phyloP scores from a whole-genome alignment of 2,888 invertebrate genomes.

The Limnephilus rhombicus region DNA sequence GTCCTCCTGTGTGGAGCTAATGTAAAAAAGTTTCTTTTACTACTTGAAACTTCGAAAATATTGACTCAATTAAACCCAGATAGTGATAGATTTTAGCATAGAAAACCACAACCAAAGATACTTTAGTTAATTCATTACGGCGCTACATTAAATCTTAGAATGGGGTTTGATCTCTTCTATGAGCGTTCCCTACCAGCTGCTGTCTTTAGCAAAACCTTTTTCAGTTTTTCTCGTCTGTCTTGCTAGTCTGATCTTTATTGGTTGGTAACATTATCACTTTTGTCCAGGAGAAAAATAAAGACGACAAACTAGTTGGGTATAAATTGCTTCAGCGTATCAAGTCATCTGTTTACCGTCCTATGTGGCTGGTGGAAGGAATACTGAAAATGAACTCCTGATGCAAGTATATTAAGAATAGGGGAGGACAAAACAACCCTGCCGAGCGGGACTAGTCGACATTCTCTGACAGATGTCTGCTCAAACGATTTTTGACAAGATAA shows the following conservation, averaged over 20 bases:
- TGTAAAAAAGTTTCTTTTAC: too few relatives aligned
- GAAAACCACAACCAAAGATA: too few relatives aligned
- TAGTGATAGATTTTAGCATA: too few relatives aligned
- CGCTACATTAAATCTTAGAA: neutral
- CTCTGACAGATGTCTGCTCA: neutral
- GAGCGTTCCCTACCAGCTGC: neutral
- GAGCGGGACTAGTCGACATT: too few relatives aligned
- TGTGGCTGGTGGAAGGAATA: neutral
- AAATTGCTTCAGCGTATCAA: neutral
- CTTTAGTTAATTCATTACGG: too few relatives aligned
- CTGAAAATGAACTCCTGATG: neutral
- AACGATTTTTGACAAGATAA: slow-evolving; percentile 23
- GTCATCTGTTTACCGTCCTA: neutral
- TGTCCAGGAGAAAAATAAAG: neutral
- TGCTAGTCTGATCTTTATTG: neutral
- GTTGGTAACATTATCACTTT: neutral
- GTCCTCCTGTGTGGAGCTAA: too few relatives aligned
- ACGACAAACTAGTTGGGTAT: neutral
- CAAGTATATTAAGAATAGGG: neutral
- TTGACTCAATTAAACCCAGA: too few relatives aligned
- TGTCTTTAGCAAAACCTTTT: neutral
- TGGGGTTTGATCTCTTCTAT: neutral
- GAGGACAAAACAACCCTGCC: too few relatives aligned
- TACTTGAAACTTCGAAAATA: too few relatives aligned
- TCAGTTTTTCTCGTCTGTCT: neutral